A percentile compares a stretch with the other conserved stretches of the same genome.
These are phyloP conservation scores for Galemys pyrenaicus DNA, from an alignment of 2,113 vertebrate genomes.

Conservation along the genomic window DNA sequence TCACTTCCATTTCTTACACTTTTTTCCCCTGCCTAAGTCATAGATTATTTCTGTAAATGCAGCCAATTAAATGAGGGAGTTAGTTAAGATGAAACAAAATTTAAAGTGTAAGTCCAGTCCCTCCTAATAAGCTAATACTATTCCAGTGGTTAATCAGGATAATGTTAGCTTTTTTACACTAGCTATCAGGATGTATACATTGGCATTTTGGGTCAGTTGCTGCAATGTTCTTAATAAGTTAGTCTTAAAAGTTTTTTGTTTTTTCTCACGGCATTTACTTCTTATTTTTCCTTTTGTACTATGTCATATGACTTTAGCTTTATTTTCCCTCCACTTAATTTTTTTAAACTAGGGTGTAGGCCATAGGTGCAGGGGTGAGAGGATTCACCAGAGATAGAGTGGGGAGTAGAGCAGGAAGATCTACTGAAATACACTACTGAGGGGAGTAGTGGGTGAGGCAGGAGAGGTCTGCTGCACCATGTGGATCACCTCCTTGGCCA, in stretches of 20 bases:
- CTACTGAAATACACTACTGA: too few species aligned
- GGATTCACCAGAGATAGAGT: too few species aligned
- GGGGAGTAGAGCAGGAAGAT: too few species aligned
- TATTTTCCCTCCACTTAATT: background rate
- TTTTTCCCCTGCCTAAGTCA: background rate
- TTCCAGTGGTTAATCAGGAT: slow-evolving; percentile 9
- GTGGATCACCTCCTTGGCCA: too few species aligned
- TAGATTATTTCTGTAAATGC: background rate
- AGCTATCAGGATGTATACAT: background rate
- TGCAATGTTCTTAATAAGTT: background rate
- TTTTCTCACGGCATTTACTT: slow-evolving; percentile 19
- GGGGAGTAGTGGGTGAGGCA: too few species aligned
- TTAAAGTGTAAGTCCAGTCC: background rate
- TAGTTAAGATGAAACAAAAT: background rate
- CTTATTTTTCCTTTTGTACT: background rate
- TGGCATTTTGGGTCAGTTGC: slow-evolving; percentile 22
- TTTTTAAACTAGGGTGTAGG: too few species aligned
- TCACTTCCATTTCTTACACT: background rate
- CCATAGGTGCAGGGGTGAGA: too few species aligned
- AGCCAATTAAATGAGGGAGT: background rate
- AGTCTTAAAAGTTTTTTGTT: background rate
- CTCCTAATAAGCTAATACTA: background rate
- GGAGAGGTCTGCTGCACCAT: too few species aligned
- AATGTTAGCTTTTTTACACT: background rate
- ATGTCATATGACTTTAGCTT: background rate